Conservation (phyloP, 2,113 vertebrate genomes). For the Indicator maculatus region DNA sequence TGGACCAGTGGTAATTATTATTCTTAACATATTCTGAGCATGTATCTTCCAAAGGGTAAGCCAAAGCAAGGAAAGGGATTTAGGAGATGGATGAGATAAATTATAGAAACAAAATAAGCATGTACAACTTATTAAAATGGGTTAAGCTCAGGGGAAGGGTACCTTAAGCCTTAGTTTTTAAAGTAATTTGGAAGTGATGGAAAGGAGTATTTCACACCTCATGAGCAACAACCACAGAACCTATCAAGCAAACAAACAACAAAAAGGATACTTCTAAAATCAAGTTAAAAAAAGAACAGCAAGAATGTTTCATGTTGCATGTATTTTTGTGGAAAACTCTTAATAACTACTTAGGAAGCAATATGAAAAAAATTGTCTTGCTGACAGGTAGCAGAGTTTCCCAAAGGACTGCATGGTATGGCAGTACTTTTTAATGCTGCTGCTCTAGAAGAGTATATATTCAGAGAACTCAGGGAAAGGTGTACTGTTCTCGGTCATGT, state of each 20-base stretch:
- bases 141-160: background rate
- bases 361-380: background rate
- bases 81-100: background rate
- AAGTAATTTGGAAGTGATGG: background rate
- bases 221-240: background rate
- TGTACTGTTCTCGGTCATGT: background rate
- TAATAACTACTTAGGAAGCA: background rate
- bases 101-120: background rate
- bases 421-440: background rate
- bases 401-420: background rate
- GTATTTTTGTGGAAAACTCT: background rate
- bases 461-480: background rate
- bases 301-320: background rate
- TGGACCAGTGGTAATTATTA: background rate
- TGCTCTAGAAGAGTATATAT: background rate
- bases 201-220: background rate
- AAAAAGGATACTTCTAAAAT: background rate
- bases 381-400: background rate
- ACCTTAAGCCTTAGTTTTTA: background rate
- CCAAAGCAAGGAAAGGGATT: background rate
- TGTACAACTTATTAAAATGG: background rate
- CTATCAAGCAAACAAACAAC: background rate
- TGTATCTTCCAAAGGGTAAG: background rate
- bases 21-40: background rate
- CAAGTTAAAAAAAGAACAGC: background rate